phyloP scores from a whole-genome alignment of 2,888 invertebrate species.

The Caenorhabditis uteleia region DNA sequence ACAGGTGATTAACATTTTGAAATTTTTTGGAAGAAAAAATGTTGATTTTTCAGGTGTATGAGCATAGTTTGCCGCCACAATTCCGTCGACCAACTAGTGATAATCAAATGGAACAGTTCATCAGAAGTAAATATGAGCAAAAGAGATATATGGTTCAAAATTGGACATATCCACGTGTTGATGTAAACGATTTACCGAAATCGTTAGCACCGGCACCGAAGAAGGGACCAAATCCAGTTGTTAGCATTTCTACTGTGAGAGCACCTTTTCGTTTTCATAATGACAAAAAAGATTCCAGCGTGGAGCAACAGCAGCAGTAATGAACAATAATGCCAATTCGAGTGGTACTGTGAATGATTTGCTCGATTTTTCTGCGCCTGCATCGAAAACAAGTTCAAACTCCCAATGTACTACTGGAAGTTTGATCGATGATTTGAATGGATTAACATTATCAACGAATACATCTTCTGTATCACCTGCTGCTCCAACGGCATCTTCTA shows the following conservation, averaged over 20 bases:
- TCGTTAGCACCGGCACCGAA: conserved; percentile 10
- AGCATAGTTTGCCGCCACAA: conserved; percentile 76
- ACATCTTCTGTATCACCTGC: not conserved
- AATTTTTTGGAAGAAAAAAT: not conserved
- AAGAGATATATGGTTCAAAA: conserved; percentile 75
- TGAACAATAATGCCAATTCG: not conserved
- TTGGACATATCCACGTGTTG: conserved; percentile 54
- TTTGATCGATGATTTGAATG: conserved; percentile 31
- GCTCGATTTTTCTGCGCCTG: conserved; percentile 39
- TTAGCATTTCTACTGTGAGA: conserved; percentile 14
- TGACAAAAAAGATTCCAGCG: not conserved
- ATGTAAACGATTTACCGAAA: conserved; percentile 54
- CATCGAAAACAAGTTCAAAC: conserved; percentile 12
- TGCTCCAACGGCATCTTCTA: conserved; percentile 4
- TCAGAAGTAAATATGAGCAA: conserved; percentile 96
- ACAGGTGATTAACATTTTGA: conserved; percentile 70
- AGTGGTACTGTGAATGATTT: conserved; percentile 5
- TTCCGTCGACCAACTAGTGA: conserved; percentile 88
- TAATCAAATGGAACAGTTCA: conserved; percentile 88
- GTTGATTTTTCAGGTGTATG: conserved; percentile 50
- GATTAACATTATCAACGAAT: conserved; percentile 13
- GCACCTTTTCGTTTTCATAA: no score
- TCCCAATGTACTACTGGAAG: conserved; percentile 6
- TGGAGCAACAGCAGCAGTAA: not conserved
- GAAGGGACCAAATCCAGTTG: conserved; percentile 21